Conservation (phyloP, 2,113 vertebrate genomes). For the Quiscalus mexicanus region DNA sequence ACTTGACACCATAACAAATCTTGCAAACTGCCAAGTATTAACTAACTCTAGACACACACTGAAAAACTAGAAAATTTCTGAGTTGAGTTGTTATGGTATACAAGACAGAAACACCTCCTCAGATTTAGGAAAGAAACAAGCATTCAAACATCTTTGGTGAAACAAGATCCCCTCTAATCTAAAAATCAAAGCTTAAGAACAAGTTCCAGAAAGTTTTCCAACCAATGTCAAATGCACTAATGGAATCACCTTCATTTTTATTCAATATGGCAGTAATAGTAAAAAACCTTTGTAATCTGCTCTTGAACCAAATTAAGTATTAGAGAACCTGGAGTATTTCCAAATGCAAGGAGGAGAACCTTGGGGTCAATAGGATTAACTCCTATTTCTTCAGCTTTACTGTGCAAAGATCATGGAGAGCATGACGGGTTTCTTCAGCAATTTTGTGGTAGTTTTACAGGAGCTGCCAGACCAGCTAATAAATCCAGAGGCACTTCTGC, state of each 20-base stretch:
- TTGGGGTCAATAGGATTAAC: not conserved
- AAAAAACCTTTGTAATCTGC: not conserved
- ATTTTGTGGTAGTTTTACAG: not conserved
- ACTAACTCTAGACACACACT: not conserved
- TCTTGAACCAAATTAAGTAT: not conserved
- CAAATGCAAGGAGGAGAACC: not conserved
- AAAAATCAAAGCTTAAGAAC: not conserved
- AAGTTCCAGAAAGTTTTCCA: not conserved
- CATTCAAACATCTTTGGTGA: not conserved
- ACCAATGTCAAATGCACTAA: not conserved
- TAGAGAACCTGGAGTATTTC: not conserved
- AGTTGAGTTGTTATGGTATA: not conserved
- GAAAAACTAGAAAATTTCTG: not conserved
- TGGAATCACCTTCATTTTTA: not conserved
- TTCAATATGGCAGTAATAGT: not conserved
- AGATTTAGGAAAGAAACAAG: not conserved
- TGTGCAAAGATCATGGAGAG: not conserved
- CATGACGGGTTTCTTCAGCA: not conserved
- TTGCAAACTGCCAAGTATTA: not conserved
- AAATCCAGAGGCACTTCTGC: not conserved
- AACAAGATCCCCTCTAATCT: not conserved
- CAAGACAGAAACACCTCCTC: not conserved
- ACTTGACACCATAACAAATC: not conserved
- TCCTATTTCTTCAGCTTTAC: not conserved
- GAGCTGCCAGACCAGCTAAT: not conserved